Evolutionary conservation across 2,113 vertebrate species (phyloP), one percentile per base, ranked within the genome.

Genomic region (Tachysurus fulvidraco): DNA sequence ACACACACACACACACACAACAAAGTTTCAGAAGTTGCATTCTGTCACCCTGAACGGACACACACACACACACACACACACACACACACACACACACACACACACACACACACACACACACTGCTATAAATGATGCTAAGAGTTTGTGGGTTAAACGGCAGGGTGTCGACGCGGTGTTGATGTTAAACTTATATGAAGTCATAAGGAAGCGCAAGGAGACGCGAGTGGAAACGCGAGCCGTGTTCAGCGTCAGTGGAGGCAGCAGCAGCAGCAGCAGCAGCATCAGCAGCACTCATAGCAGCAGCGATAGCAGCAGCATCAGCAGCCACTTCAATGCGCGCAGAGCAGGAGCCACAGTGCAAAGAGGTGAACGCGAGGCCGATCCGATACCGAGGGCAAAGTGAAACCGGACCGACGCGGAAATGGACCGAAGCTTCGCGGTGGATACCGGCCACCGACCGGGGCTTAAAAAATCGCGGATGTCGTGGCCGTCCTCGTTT

Each of bases 401-500:
- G 78, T 78, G 79, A 88, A 83, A 64, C 67, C 85, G 46, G 50
- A 80, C 86, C 59, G 67, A 83, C 85, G 44, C 50, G n/a, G 76
- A 90, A 77, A 90, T 90, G 89, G 87, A 90, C 81, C 83, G 87
- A 83, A 90, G 85, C 85, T 90, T 85, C 73, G 89, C 89, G 36
- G 89, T 90, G 83, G 89, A 90, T 82, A 90, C 89, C 55, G 89
- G 89, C 77, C 89, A 90, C 81, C 87, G 89, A 83, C 89, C 89
- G 54, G 89, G 89, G 65, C 85, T 90, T n/a, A 90, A 90, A 86
- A 90, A 90, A 90, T 90, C 89, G 9, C 87, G 89, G 85, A 90
- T 90, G 89, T 90, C 89, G 21, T 90, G 89, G 89, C 89, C 89
- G 83, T 90, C 89, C 74, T 90, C 89, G 54, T 90, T 90, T 76